Base-by-base conservation (phyloP, 2,888 invertebrate genomes). In the Hymenopus coronatus region DNA sequence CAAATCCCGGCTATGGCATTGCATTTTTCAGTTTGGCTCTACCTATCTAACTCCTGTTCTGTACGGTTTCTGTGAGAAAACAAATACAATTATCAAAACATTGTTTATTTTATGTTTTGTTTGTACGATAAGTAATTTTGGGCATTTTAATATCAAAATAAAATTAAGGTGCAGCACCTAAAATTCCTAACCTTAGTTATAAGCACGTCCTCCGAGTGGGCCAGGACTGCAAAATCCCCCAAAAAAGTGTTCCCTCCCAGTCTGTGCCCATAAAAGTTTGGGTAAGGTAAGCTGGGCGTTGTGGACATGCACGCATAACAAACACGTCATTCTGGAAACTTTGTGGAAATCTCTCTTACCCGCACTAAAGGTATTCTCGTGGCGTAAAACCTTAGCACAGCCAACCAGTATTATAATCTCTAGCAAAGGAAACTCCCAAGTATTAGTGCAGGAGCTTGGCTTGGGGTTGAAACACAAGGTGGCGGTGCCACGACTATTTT, bases 401-500 rank as follows among this genome's bases (percentile, higher is more conserved):
- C 20, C 54, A 70, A 70, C 54, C 81, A 82, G 87, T 30, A 87
- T 82, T 82, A 87, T 87, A 87, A 87, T 87, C 87, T 82, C 87
- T 28, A 25, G 87, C 87, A 82, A 87, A 87, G 82, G 30, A 70
- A 70, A 70, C 54, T 70, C 54, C 54, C 54, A 82, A 87, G 87
- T 82, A 87, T 87, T 87, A 87, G 54, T 70, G 54, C 54, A 70
- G 20, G 54, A 70, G 54, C 54, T 70, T 70, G 54, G 54, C 54
- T 70, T 70, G 54, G 54, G 54, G 54, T 70, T 70, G 54, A 70
- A 70, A 70, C 54, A 70, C 54, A 70, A 70, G 54, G 54, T 70
- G 54, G 54, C 54, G 54, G 54, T 25, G 54, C 54, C 81, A 30
- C 30, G 87, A 82, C 87, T 87, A 82, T 82, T 81, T 87, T 87